These are phyloP conservation scores for Perca flavescens DNA, from an alignment of 2,113 vertebrate genomes.

Conservation along the genomic window DNA sequence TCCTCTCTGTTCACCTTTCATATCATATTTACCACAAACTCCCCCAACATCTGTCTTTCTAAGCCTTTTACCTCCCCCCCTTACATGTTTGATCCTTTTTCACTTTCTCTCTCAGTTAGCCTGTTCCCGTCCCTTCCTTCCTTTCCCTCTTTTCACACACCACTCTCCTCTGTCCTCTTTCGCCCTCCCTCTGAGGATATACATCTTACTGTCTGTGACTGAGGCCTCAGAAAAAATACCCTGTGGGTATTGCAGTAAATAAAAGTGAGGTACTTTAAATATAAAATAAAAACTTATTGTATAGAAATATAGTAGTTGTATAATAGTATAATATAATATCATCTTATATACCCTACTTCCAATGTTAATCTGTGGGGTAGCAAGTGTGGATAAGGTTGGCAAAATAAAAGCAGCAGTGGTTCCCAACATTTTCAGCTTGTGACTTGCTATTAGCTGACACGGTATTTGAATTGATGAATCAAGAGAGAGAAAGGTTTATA, in stretches of 20 bases:
- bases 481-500: background rate
- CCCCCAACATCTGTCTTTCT: background rate
- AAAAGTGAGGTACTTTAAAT: constrained; percentile 18
- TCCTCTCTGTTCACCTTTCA: constrained; percentile 21
- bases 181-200: constrained; percentile 58
- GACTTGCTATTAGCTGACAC: background rate
- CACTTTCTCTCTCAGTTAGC: constrained; percentile 7
- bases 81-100: background rate
- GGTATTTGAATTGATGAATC: background rate
- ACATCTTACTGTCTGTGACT: constrained; percentile 49
- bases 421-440: background rate
- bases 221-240: constrained; percentile 31
- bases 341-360: background rate
- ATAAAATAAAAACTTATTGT: constrained; percentile 26
- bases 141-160: background rate
- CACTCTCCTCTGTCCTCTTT: constrained; percentile 41
- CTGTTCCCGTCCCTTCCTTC: background rate
- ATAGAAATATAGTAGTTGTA: background rate
- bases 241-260: constrained; percentile 19
- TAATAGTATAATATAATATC: background rate
- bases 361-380: background rate
- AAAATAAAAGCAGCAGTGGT: constrained; percentile 5
- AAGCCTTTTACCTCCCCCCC: constrained; percentile 11
- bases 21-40: constrained; percentile 19
- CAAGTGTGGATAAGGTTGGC: background rate